Conservation (phyloP, 2,113 vertebrate species). For the Mesocricetus auratus region DNA sequence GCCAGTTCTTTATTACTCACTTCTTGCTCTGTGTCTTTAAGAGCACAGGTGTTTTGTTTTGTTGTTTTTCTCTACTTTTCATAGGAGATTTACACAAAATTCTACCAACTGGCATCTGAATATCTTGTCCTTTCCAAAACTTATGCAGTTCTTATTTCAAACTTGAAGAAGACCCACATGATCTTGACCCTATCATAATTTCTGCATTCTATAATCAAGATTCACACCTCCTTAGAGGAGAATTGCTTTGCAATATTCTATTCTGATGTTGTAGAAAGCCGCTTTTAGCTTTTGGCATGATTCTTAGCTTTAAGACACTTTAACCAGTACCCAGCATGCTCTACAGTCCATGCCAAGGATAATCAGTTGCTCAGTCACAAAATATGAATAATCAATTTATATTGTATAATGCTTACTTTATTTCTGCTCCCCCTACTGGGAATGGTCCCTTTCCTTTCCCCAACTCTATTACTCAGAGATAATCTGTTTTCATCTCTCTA, state of each 20-base stretch:
- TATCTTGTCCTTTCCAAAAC: not conserved
- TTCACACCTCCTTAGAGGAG: not conserved
- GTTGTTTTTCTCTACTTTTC: not conserved
- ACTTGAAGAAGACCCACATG: not conserved
- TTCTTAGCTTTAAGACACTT: not conserved
- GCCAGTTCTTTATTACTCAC: rapidly evolving
- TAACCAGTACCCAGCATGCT: not conserved
- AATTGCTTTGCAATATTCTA: not conserved
- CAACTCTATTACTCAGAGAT: not conserved
- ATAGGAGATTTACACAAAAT: no score
- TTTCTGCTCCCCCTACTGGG: not conserved
- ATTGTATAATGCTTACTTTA: not conserved
- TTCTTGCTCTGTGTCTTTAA: not conserved
- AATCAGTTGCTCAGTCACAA: not conserved
- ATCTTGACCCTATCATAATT: not conserved
- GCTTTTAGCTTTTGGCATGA: not conserved
- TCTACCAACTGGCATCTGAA: not conserved
- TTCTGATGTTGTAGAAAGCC: not conserved
- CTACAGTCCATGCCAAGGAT: rapidly evolving
- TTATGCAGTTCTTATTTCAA: not conserved
- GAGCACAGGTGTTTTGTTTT: not conserved
- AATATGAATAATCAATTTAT: not conserved
- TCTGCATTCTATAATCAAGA: not conserved
- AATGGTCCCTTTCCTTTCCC: not conserved
- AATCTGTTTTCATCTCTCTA: not conserved